Evolutionary conservation across 2,888 invertebrate species (phyloP), one percentile per base, ranked within the genome.

Genomic region (Cryptus armator): DNA sequence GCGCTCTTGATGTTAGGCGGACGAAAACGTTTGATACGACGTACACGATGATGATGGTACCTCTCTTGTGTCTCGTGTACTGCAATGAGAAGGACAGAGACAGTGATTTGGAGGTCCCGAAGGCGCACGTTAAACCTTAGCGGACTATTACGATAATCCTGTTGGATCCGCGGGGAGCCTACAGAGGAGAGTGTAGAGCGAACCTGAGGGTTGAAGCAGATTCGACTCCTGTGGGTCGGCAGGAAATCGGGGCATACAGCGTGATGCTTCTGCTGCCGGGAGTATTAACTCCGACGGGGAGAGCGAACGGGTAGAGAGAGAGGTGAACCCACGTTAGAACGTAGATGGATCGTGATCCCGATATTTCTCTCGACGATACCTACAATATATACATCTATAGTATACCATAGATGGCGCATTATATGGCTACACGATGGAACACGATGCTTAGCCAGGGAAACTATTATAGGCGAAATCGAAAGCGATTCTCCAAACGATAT

Each of bases 91-190:
- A 77, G 81, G 51, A 68, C 56, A 9, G 56, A 84, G 82, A 83
- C 70, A 56, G 80, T 77, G 82, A 80, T 81, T 48, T 53, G 48
- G 85, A 79, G 82, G 86, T 86, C 89, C 32, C 89, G 86, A 90
- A 90, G 89, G 87, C 90, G 78, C 87, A 86, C 87, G 87, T 87
- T 88, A 89, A 91, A 92, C 89, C 91, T 91, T 91, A 88, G 90
- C 86, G 89, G 88, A 90, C 91, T 91, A 91, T 92, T 92, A 92
- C 92, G 90, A 92, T 92, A 92, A 92, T 92, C 92, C 92, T 89
- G 91, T 91, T 92, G 92, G 91, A 91, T 91, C 90, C 88, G 24
- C 86, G 86, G 78, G 87, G 88, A 89, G 87, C 87, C 88, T 87
- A 19, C 29, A 4, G 66, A 43, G 66, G 16, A 43, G 16, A 51